Conservation (phyloP, 2,888 invertebrate species). For the Papilio demoleus region DNA sequence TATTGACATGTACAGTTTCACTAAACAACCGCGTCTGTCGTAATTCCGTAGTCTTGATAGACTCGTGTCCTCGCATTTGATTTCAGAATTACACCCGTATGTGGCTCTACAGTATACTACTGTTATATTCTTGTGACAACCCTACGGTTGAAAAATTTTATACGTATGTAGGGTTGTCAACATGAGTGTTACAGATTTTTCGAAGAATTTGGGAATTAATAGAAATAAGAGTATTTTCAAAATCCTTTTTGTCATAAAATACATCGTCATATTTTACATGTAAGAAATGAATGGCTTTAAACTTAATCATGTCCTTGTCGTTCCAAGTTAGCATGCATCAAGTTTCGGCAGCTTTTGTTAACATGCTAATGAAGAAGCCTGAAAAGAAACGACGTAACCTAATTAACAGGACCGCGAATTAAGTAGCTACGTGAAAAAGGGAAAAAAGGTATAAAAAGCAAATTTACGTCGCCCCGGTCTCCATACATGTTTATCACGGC, state of each 20-base stretch:
- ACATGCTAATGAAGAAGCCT: slow-evolving; percentile 18
- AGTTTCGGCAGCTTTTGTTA: slow-evolving; percentile 15
- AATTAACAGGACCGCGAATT: slow-evolving; percentile 17
- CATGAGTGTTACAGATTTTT: not conserved
- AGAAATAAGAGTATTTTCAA: not conserved
- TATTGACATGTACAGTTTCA: slow-evolving; percentile 19
- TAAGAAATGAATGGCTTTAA: not conserved
- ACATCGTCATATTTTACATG: not conserved
- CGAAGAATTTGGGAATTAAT: not conserved
- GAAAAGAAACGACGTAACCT: slow-evolving; percentile 17
- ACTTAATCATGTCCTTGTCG: not conserved
- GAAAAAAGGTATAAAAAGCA: slow-evolving; percentile 1
- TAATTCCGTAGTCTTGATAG: slow-evolving; percentile 11
- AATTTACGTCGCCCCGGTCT: not conserved
- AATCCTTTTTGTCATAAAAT: not conserved
- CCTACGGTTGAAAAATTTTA: too few relatives aligned
- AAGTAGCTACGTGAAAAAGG: slow-evolving; percentile 8
- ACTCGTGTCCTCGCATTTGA: slow-evolving; percentile 26
- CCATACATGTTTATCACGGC: slow-evolving; percentile 5
- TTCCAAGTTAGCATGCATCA: not conserved
- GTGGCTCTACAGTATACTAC: slow-evolving; percentile 21
- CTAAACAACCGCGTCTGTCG: slow-evolving; percentile 15
- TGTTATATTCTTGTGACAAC: too few relatives aligned
- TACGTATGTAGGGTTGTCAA: too few relatives aligned
- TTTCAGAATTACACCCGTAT: slow-evolving; percentile 15